Conservation (phyloP, 2,888 invertebrate genomes). For the Mesopsocus fuscifrons region DNA sequence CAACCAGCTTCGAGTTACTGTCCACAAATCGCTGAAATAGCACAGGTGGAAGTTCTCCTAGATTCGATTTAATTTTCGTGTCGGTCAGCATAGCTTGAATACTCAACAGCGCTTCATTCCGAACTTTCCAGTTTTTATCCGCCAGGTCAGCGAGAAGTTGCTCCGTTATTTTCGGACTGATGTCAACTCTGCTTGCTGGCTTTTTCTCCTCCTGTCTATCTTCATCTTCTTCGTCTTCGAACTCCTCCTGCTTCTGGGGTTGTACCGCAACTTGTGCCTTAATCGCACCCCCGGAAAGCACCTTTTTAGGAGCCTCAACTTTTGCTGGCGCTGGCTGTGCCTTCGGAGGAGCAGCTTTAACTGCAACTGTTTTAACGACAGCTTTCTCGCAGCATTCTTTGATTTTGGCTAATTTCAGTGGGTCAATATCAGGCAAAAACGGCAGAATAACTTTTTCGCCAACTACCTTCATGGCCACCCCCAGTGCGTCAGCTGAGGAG, state of each 20-base stretch:
- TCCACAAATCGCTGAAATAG: constrained; percentile 61
- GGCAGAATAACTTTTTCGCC: constrained; percentile 79
- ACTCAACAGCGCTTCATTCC: constrained; percentile 56
- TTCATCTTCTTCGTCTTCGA: constrained; percentile 21
- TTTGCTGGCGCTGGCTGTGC: constrained; percentile 19
- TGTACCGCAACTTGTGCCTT: constrained; percentile 6
- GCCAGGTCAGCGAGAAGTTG: constrained; percentile 56
- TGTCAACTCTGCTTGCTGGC: constrained; percentile 50
- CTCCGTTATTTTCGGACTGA: constrained; percentile 66
- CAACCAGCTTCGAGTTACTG: constrained; percentile 82
- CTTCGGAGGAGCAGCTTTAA: constrained; percentile 31
- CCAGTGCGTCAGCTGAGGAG: constrained; percentile 79
- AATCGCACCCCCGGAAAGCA: neutral
- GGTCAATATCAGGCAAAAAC: constrained; percentile 75
- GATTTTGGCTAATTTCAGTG: constrained; percentile 79
- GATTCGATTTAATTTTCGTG: constrained; percentile 59
- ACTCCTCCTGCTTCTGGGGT: constrained; percentile 12
- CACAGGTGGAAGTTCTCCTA: constrained; percentile 70
- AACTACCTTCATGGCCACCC: constrained; percentile 82
- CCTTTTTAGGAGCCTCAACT: constrained; percentile 11
- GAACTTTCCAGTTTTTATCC: constrained; percentile 84
- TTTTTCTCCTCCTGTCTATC: constrained; percentile 26
- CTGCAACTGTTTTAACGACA: constrained; percentile 33
- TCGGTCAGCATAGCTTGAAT: constrained; percentile 49
- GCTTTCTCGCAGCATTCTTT: constrained; percentile 90